Evolutionary conservation across 2,797 vertebrate species (phyloP).

Genomic region (Pelobates cultripes): DNA sequence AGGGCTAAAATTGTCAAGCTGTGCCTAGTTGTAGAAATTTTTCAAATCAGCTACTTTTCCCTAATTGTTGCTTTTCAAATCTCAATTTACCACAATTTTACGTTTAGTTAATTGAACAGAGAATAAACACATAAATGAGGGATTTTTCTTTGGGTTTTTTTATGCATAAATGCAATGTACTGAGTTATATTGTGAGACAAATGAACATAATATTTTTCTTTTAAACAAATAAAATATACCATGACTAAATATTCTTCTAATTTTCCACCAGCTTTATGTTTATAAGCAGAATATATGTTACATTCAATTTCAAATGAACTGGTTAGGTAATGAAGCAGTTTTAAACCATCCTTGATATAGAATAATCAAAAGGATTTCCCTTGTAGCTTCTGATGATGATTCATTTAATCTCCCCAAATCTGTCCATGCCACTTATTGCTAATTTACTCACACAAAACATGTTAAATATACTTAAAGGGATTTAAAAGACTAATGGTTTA

Average conservation of each 20-base stretch:
- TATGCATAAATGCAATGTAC: too few relatives aligned
- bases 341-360: conserved; percentile 1
- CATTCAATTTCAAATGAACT: conserved; percentile 32
- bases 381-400: conserved; percentile 41
- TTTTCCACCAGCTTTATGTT: background rate
- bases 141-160: too few relatives aligned
- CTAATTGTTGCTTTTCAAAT: too few relatives aligned
- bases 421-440: conserved; percentile 40
- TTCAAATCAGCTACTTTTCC: too few relatives aligned
- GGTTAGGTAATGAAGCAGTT: conserved; percentile 26
- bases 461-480: conserved; percentile 52
- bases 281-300: background rate
- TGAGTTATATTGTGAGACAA: too few relatives aligned
- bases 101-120: too few relatives aligned
- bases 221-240: background rate
- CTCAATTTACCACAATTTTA: too few relatives aligned
- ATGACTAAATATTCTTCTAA: background rate
- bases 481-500: conserved; percentile 53
- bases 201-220: background rate
- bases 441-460: conserved; percentile 39
- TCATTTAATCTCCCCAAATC: conserved; percentile 54
- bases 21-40: too few relatives aligned
- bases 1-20: too few relatives aligned
- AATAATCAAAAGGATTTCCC: accelerated
- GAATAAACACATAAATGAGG: too few relatives aligned